Base-by-base conservation (phyloP, 2,888 invertebrate species). In the Exocentrus adspersus region DNA sequence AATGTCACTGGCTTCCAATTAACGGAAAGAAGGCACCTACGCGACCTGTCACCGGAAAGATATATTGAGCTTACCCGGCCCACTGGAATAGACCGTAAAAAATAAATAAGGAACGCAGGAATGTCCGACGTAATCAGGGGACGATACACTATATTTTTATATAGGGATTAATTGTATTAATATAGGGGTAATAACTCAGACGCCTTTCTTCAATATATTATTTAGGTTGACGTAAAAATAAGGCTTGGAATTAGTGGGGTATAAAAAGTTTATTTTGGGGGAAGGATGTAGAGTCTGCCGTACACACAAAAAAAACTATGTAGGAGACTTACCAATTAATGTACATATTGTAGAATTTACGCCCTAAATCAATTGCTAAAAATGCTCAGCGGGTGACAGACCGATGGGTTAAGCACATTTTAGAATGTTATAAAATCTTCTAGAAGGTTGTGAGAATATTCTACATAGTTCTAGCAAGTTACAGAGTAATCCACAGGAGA, bases 1-100 rank as follows among this genome's bases (percentile, higher is more conserved):
- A 61, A 65, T 64, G 63, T 64, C 65, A 68, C 68, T 62, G 66
- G 64, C 52, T 64, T 68, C 62, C 68, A 68, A 68, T 68, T 66
- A 68, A 62, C 56, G 51, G 46, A 46, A n/a, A 37, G 43, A 48
- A 65, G 63, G 65, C 64, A 65, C 65, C 64, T 63, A 54, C 54
- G 51, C 61, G 60, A 66, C 64, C 64, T 68, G 68, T 68, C 68
- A 68, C 64, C 62, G 19, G 59, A 45, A 64, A 68, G 68, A 68
- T 65, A 61, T 60, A 68, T 68, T 64, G 54, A 14, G 9, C 41
- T 41, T 28, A 24, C 24, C 21, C 37, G 24, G 24, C 42, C 50
- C 17, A n/a, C 20, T n/a, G 14, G 20, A 19, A 48, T n/a, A 37
- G 42, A 24, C 17, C 46, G 16, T 57, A 46, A 57, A 43, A 57